Evolutionary conservation across 37 sponge, comb jelly and placozoan genomes (phyloP), one percentile per base, ranked within the genome.

Genomic region (Theonella swinhoei): DNA sequence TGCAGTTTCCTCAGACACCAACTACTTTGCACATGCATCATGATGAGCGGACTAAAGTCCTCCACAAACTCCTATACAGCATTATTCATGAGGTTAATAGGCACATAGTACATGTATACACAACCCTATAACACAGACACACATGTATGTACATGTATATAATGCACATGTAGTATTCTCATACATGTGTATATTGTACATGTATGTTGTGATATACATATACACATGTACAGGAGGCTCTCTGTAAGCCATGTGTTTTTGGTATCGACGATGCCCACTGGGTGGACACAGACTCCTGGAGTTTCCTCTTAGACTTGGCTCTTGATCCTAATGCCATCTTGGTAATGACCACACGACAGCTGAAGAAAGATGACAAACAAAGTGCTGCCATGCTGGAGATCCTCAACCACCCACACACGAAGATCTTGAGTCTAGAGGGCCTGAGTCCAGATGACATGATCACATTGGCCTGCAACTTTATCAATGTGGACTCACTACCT

Each of bases 261-360:
- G 91, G 93, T 0, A 74, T 97, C 54, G 97, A 97, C 42, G 90
- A 97, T 64, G 97, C 97, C 67, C 97, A 97, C 69, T 90, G 86
- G 83, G 87, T 97, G 68, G 97, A 97, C 62, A 42, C 83, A 62
- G 88, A 97, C 42, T 97, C 97, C 0, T 97, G 97, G 97, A 41
- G 84, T 7, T 94, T 97, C 76, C 80, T 97, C 30, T 62, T 88
- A 4, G 97, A 97, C 76, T 74, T 95, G 19, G 81, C 95, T 37
- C 59, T 69, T 34, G 92, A 95, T 43, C 78, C 76, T 37, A 91
- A 91, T 58, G 89, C 87, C 33, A 84, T 91, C 33, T 54, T 95
- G 11, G 42, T 91, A n/a, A 32, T 95, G 34, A 39, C 87, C 36
- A 80, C 91, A 58, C 58, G 79, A 7, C 78, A 71, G 23, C 62